Evolutionary conservation across 2,113 vertebrate genomes (phyloP).

Genomic region (Alouatta palliata): DNA sequence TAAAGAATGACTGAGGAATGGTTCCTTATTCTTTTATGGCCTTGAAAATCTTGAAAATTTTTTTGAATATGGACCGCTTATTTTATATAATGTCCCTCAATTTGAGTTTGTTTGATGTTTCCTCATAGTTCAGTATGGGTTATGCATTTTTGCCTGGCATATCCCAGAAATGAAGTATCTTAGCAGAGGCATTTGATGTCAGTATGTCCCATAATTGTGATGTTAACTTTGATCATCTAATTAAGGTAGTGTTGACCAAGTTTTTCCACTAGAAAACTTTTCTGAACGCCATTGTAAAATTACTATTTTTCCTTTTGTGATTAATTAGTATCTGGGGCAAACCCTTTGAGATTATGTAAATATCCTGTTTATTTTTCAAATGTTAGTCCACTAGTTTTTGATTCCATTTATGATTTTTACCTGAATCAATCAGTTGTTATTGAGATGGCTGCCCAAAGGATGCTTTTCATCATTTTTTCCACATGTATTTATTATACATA

Average conservation of each 20-base stretch:
- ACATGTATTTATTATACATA: neutral
- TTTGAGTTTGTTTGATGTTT: conserved; percentile 29
- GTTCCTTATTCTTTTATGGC: neutral
- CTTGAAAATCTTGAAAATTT: neutral
- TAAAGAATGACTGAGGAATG: neutral
- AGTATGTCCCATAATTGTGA: neutral
- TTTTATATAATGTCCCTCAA: conserved; percentile 2
- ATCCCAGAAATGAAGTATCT: neutral
- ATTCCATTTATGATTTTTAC: neutral
- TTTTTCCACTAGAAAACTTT: neutral
- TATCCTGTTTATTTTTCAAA: neutral
- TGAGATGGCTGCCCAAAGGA: neutral
- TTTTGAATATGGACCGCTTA: neutral
- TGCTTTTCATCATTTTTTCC: conserved; percentile 9
- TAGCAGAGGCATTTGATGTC: neutral
- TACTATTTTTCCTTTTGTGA: neutral
- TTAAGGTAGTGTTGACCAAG: neutral
- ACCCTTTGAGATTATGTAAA: neutral
- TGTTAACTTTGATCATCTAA: neutral
- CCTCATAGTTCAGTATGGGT: neutral
- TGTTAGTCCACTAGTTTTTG: neutral
- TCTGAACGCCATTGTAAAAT: neutral
- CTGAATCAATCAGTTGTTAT: neutral
- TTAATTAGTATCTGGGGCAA: neutral
- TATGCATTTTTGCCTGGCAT: neutral